phyloP scores from a whole-genome alignment of 2,113 vertebrate genomes.

The Cnemophilus loriae region DNA sequence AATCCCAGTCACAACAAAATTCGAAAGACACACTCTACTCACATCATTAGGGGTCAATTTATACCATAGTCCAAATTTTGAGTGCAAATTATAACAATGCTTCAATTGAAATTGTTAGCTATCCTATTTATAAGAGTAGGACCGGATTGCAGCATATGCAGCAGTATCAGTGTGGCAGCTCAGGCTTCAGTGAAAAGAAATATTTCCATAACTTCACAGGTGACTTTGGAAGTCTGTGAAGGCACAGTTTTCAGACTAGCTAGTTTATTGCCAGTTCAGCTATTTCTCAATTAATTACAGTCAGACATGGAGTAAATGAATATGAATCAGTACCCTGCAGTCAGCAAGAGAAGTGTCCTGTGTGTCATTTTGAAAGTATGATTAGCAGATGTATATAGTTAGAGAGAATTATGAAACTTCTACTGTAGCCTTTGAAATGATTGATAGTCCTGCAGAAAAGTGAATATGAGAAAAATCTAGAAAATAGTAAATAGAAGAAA shows the following conservation, averaged over 20 bases:
- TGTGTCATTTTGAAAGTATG: not conserved
- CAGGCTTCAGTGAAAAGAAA: not conserved
- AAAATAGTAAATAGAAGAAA: not conserved
- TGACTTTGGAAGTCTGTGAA: not conserved
- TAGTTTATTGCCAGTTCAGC: not conserved
- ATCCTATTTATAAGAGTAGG: not conserved
- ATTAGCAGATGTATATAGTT: not conserved
- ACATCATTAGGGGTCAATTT: not conserved
- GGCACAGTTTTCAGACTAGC: not conserved
- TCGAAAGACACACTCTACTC: not conserved
- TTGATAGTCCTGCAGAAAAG: not conserved
- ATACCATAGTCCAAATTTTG: not conserved
- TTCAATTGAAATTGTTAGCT: not conserved
- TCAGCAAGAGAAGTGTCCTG: not conserved
- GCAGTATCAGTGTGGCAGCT: not conserved
- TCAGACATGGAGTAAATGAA: not conserved
- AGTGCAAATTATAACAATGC: not conserved
- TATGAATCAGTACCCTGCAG: not conserved
- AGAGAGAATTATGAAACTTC: conserved; percentile 6
- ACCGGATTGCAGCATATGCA: not conserved
- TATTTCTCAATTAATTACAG: conserved; percentile 4
- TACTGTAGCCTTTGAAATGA: not conserved
- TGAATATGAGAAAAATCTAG: not conserved
- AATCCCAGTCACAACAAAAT: not conserved
- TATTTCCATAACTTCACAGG: not conserved